Evolutionary conservation across 2,888 invertebrate species (phyloP).

Genomic region (Abscondita cerata): DNA sequence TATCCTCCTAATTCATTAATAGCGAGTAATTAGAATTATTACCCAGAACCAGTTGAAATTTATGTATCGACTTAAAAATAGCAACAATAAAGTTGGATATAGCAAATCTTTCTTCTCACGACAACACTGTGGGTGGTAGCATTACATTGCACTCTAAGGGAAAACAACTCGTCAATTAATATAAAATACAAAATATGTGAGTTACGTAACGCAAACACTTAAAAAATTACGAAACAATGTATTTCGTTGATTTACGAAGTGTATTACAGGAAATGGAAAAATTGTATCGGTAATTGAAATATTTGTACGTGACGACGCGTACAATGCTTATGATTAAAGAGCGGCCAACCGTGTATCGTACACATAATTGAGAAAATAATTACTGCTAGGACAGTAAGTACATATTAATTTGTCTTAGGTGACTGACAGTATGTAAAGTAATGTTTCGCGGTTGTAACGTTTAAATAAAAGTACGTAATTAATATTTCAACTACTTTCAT

Average conservation of each 20-base stretch:
- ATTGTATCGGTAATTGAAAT: constrained; percentile 11
- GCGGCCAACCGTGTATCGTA: constrained; percentile 43
- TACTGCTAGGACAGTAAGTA: constrained; percentile 41
- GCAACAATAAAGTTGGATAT: constrained; percentile 34
- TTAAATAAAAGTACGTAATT: no score
- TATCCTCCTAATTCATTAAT: constrained; percentile 43
- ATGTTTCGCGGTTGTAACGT: no score
- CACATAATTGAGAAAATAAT: constrained; percentile 12
- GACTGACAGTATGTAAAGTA: constrained; percentile 10
- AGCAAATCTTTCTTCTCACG: constrained; percentile 36
- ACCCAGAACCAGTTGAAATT: constrained; percentile 33
- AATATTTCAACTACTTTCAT: no score
- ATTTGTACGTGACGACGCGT: constrained; percentile 53
- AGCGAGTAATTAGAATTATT: constrained; percentile 40
- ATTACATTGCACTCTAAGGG: constrained; percentile 41
- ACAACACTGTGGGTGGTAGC: constrained; percentile 45
- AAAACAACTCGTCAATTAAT: constrained; percentile 39
- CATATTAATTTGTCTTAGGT: constrained; percentile 49
- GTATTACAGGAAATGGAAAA: neutral
- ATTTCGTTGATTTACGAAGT: neutral
- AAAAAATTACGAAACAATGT: neutral
- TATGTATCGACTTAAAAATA: constrained; percentile 35
- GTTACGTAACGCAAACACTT: neutral
- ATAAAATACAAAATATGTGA: constrained; percentile 25
- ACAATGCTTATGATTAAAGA: constrained; percentile 53